A percentile compares a stretch with the other conserved stretches of the same genome.
phyloP scores from a whole-genome alignment of 2,888 invertebrate genomes.

The Caenorhabditis afra region DNA sequence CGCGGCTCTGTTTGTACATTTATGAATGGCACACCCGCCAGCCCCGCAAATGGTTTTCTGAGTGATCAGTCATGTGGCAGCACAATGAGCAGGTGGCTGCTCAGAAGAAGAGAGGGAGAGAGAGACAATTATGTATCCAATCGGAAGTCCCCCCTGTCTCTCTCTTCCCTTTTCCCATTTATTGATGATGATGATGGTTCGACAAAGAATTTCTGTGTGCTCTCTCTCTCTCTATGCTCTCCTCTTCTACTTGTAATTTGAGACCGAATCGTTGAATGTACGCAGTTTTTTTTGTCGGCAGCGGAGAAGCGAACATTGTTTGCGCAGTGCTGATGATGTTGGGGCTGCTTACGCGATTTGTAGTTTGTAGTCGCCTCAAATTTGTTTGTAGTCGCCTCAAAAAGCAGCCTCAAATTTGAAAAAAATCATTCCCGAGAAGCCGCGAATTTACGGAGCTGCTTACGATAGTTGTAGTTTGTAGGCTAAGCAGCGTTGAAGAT shows the following conservation, averaged over 20 bases:
- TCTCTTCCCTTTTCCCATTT: slow-evolving; percentile 6
- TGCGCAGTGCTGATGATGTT: neutral
- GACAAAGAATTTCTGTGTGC: slow-evolving; percentile 4
- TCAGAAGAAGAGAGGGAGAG: no score
- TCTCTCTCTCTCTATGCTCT: no score
- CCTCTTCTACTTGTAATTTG: slow-evolving; percentile 1
- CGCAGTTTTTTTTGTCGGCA: neutral
- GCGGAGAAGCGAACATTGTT: slow-evolving; percentile 6
- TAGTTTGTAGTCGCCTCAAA: neutral
- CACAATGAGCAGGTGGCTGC: slow-evolving; percentile 18
- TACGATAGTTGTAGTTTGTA: no score
- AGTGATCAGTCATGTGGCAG: slow-evolving; percentile 46
- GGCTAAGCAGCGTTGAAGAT: no score
- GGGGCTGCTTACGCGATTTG: neutral
- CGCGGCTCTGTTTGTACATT: no score
- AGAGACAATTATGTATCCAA: slow-evolving; percentile 21
- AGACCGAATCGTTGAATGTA: slow-evolving; percentile 17
- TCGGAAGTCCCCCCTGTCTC: slow-evolving; percentile 4
- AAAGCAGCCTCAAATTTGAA: no score
- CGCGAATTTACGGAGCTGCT: no score
- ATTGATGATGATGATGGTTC: slow-evolving; percentile 10
- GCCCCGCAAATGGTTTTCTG: neutral
- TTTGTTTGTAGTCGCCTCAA: no score
- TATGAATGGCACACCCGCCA: no score
- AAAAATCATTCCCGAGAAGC: no score